These are phyloP conservation scores for Pycnomerus fuliginosus DNA, from an alignment of 2,888 invertebrate species.

Conservation along the genomic window DNA sequence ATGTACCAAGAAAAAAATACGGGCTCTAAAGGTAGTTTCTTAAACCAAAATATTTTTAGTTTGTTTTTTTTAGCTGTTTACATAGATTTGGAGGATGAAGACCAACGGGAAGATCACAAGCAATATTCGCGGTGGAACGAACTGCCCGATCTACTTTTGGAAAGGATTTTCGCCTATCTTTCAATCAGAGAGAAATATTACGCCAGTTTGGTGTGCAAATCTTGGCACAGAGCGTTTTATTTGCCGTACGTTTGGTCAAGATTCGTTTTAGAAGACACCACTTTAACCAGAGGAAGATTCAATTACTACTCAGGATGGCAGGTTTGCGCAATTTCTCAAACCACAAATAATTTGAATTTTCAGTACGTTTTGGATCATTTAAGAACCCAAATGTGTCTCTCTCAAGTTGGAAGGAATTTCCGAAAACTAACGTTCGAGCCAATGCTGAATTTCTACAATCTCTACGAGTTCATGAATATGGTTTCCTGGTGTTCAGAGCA, in stretches of 20 bases:
- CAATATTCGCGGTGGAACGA: constrained; percentile 64
- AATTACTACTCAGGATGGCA: constrained; percentile 84
- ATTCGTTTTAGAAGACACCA: constrained; percentile 70
- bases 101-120: constrained; percentile 48
- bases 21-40: constrained; percentile 39
- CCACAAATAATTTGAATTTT: constrained; percentile 34
- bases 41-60: constrained; percentile 15
- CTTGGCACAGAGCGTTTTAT: constrained; percentile 71
- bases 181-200: constrained; percentile 69
- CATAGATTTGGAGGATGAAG: constrained; percentile 46
- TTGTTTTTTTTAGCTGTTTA: constrained; percentile 33
- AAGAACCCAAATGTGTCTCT: constrained; percentile 69
- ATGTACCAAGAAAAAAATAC: constrained; percentile 41
- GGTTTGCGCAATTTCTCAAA: constrained; percentile 41
- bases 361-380: constrained; percentile 73
- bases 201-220: constrained; percentile 67
- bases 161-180: constrained; percentile 69
- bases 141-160: constrained; percentile 71
- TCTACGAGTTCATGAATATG: constrained; percentile 82
- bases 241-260: constrained; percentile 74
- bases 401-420: constrained; percentile 66
- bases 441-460: constrained; percentile 75
- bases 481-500: constrained; percentile 72
- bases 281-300: constrained; percentile 71
- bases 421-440: constrained; percentile 69